Evolutionary conservation across 2,797 vertebrate genomes (phyloP).

Genomic region (Coluber constrictor): DNA sequence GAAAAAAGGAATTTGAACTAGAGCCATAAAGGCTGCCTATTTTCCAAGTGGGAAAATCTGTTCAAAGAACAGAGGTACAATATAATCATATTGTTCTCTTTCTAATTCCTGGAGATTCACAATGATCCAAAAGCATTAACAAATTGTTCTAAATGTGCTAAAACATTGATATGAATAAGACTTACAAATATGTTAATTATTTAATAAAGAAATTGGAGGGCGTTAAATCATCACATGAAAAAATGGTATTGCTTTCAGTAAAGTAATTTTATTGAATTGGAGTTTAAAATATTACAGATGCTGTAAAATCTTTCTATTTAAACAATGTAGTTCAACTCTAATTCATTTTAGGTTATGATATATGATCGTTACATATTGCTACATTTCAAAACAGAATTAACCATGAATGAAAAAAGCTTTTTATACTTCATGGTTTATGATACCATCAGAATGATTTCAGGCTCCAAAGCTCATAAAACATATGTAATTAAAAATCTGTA

Average conservation of each 20-base stretch:
- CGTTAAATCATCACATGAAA: background rate
- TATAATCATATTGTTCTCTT: slow-evolving; percentile 4
- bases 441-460: background rate
- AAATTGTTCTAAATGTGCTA: slow-evolving; percentile 16
- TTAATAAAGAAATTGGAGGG: background rate
- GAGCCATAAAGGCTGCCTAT: background rate
- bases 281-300: background rate
- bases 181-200: background rate
- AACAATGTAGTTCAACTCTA: background rate
- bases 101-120: slow-evolving; percentile 11
- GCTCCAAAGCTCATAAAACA: background rate
- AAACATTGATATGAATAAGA: background rate
- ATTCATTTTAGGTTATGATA: background rate
- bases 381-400: background rate
- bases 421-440: background rate
- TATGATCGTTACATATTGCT: background rate
- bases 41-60: accelerated
- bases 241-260: background rate
- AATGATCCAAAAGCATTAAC: slow-evolving; percentile 4
- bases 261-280: background rate
- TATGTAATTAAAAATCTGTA: background rate
- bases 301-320: background rate
- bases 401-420: background rate
- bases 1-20: slow-evolving; percentile 15
- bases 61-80: background rate